Percentiles rank a stretch among this genome's conserved stretches.
Evolutionary conservation across 2,888 invertebrate species (phyloP).

Genomic region (Pollenia labialis): DNA sequence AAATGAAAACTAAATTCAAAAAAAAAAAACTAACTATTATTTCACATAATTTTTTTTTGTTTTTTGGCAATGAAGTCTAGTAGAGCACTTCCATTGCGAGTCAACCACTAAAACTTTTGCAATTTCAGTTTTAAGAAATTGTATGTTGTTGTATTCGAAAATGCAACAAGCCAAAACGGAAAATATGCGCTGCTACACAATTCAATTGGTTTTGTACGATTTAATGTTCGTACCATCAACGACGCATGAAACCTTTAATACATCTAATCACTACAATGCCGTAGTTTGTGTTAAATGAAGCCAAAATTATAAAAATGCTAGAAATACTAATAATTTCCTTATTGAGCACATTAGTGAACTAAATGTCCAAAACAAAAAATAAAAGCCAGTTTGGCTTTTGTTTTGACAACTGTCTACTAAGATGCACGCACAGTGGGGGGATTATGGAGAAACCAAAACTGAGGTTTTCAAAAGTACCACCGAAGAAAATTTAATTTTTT

Average conservation of each 20-base stretch:
- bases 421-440: too few relatives aligned
- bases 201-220: constrained; percentile 24
- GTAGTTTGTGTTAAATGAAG: constrained; percentile 20
- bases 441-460: too few relatives aligned
- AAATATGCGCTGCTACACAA: constrained; percentile 14
- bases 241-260: background rate
- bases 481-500: too few relatives aligned
- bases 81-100: constrained; percentile 30
- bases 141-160: constrained; percentile 11
- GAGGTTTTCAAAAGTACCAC: too few relatives aligned
- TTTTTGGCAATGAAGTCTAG: constrained; percentile 65
- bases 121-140: constrained; percentile 30
- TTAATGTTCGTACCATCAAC: constrained; percentile 19
- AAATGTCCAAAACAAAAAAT: constrained; percentile 3
- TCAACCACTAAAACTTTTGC: constrained; percentile 33
- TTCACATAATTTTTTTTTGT: background rate
- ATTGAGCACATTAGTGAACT: constrained; percentile 17
- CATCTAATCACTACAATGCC: too few relatives aligned
- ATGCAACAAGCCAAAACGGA: constrained; percentile 59
- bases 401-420: constrained; percentile 19
- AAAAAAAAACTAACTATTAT: background rate
- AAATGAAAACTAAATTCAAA: background rate
- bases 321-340: constrained; percentile 37
- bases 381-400: constrained; percentile 36
- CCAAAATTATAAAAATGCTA: constrained; percentile 20